phyloP scores from a whole-genome alignment of 2,888 invertebrate species.

The Drosophila mayaguana region DNA sequence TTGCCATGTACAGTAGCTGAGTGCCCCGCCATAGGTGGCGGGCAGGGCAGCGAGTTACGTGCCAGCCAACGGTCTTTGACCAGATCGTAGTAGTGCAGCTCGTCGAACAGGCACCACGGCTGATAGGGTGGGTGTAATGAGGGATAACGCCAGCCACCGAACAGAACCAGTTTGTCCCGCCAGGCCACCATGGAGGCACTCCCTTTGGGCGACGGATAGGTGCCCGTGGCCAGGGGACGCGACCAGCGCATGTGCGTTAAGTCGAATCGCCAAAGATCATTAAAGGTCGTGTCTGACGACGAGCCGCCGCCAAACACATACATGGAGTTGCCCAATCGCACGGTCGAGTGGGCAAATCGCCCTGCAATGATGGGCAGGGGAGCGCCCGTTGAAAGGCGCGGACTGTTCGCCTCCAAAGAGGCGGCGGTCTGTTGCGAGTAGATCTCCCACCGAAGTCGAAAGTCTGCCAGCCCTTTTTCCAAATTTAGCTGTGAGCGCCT shows the following conservation, averaged over 20 bases:
- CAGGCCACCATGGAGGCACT: slow-evolving; percentile 96
- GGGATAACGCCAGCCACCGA: slow-evolving; percentile 98
- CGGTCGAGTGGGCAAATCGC: slow-evolving; percentile 96
- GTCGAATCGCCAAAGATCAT: slow-evolving; percentile 98
- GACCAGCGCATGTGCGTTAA: slow-evolving; percentile 94
- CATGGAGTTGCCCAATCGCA: slow-evolving; percentile 93
- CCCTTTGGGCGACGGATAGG: slow-evolving; percentile 98
- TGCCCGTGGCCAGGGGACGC: slow-evolving; percentile 90
- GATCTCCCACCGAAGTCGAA: slow-evolving; percentile 91
- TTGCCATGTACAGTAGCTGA: slow-evolving; percentile 94
- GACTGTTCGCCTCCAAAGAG: slow-evolving; percentile 35
- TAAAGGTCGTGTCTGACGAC: slow-evolving; percentile 96
- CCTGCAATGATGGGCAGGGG: slow-evolving; percentile 92
- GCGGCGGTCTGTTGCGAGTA: slow-evolving; percentile 81
- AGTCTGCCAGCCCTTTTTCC: slow-evolving; percentile 91
- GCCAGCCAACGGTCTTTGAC: slow-evolving; percentile 91
- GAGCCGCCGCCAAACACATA: slow-evolving; percentile 99
- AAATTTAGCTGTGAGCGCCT: slow-evolving; percentile 91
- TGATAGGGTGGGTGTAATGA: slow-evolving; percentile 93
- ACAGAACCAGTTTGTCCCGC: slow-evolving; percentile 92
- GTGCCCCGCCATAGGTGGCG: slow-evolving; percentile 92
- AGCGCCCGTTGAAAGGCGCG: slow-evolving; percentile 11
- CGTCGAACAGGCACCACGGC: slow-evolving; percentile 95
- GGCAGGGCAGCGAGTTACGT: slow-evolving; percentile 71
- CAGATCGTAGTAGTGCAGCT: slow-evolving; percentile 95